These are phyloP conservation scores for Felis catus DNA, from an alignment of 2,113 vertebrate genomes.

Conservation along the genomic window F.catus_Fca126_mat1.0 CM031427.1:35277001-35277500, in stretches of 20 bases:
- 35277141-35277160: background rate
- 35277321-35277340: conserved; percentile 81
- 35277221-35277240: background rate
- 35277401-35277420: conserved; percentile 68
- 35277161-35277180: background rate
- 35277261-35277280: conserved; percentile 46
- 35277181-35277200: background rate
- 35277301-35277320: conserved; percentile 71
- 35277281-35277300: background rate
- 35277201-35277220: background rate
- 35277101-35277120: background rate
- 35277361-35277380: conserved; percentile 76
- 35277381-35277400: conserved; percentile 66
- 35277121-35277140: background rate
- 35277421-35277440: conserved; percentile 29
- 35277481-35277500: conserved; percentile 38
- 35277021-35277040: background rate
- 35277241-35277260: background rate
- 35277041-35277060: background rate
- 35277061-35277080: background rate
- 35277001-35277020: background rate
- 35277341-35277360: conserved; percentile 79
- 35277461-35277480: conserved; percentile 69
- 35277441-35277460: conserved; percentile 13
- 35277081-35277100: too few relatives aligned